Conservation (phyloP, 2,113 vertebrate genomes). For the Cnemophilus loriae region DNA sequence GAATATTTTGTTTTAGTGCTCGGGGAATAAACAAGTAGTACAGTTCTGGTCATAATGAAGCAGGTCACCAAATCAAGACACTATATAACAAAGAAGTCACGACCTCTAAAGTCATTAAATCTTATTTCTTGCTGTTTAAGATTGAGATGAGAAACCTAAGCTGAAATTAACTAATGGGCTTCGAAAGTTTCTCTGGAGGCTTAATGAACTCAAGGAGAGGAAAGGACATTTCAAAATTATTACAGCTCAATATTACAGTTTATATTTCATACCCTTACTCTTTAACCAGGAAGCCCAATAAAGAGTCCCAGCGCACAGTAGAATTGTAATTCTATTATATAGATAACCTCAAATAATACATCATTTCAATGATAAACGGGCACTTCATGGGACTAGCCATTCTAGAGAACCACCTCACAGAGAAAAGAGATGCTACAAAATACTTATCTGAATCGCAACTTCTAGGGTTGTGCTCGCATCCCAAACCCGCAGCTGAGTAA, state of each 20-base stretch:
- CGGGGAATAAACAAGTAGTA: not conserved
- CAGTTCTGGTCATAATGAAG: not conserved
- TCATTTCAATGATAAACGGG: not conserved
- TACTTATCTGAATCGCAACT: not conserved
- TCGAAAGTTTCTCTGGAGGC: slow-evolving; percentile 31
- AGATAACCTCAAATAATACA: not conserved
- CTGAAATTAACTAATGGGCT: slow-evolving; percentile 50
- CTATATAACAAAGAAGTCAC: not conserved
- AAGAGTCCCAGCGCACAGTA: not conserved
- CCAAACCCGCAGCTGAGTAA: not conserved
- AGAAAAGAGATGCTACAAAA: not conserved
- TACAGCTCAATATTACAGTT: slow-evolving; percentile 49
- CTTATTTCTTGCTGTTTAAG: slow-evolving; percentile 36
- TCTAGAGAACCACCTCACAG: not conserved
- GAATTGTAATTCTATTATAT: not conserved
- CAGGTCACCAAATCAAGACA: not conserved
- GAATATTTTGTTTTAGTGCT: not conserved
- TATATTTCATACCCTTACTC: slow-evolving; percentile 23
- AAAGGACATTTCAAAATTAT: slow-evolving; percentile 46
- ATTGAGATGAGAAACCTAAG: slow-evolving; percentile 26
- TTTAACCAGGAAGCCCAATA: not conserved
- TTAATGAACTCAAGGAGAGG: slow-evolving; percentile 60
- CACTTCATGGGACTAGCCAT: not conserved
- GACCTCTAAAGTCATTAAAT: slow-evolving; percentile 47
- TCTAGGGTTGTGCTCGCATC: not conserved